A percentile compares a stretch with the other conserved stretches of the same genome.
These are phyloP conservation scores for Prietella phreatophila DNA, from an alignment of 2,113 vertebrate species.

Conservation along the genomic window DNA sequence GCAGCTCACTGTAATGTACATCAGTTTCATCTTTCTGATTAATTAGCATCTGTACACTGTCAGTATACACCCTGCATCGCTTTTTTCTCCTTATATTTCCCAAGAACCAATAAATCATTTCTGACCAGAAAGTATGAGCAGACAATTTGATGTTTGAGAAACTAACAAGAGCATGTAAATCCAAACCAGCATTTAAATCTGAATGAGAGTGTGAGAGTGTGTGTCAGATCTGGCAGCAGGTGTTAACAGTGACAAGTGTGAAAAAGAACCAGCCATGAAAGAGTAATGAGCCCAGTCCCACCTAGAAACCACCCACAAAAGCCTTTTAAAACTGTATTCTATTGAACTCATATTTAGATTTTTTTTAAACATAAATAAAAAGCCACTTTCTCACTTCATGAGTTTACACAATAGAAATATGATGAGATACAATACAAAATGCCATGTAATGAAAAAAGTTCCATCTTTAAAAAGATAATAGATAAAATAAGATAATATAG, in stretches of 20 bases:
- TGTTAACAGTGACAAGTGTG: constrained; percentile 7
- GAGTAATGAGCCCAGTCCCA: constrained; percentile 31
- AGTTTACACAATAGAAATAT: neutral
- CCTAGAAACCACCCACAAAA: constrained; percentile 42
- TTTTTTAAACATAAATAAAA: neutral
- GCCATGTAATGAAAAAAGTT: neutral
- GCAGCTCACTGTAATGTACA: neutral
- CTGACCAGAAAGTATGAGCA: neutral
- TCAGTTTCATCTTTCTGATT: neutral
- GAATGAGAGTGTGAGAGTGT: constrained; percentile 2
- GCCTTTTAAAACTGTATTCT: neutral
- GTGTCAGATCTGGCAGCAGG: constrained; percentile 16
- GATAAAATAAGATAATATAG: neutral
- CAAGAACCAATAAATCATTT: neutral
- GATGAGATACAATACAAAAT: too few species aligned
- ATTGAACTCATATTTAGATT: neutral
- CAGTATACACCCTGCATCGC: neutral
- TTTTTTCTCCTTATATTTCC: neutral
- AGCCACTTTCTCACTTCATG: neutral
- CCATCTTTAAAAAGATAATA: neutral
- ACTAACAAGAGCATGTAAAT: neutral
- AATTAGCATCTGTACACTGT: neutral
- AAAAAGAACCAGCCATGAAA: constrained; percentile 7
- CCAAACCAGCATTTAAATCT: constrained; percentile 17
- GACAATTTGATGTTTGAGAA: neutral